These are phyloP conservation scores for Clarias pachynema DNA, from an alignment of 2,797 vertebrate genomes.

Conservation along the genomic window DNA sequence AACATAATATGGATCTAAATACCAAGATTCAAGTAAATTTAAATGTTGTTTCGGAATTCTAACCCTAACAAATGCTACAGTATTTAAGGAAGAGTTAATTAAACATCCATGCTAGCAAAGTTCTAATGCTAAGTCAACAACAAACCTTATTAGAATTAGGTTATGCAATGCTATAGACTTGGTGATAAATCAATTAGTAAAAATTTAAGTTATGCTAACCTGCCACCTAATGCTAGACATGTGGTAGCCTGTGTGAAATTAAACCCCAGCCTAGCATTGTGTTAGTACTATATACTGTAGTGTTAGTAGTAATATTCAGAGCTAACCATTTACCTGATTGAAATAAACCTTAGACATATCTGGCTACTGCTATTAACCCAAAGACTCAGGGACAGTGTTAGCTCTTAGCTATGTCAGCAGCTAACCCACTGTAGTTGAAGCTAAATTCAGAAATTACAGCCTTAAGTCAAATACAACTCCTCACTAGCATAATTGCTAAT, in stretches of 20 bases:
- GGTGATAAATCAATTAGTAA: not conserved
- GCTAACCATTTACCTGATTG: not conserved
- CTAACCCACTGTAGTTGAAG: not conserved
- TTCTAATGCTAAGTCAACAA: not conserved
- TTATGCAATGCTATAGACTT: not conserved
- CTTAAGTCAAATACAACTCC: conserved; percentile 11
- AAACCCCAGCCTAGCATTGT: not conserved
- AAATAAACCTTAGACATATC: not conserved
- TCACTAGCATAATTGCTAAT: conserved; percentile 35
- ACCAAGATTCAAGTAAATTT: not conserved
- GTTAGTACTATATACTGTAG: not conserved
- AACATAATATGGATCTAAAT: not conserved
- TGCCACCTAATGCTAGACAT: not conserved
- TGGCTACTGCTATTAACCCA: not conserved
- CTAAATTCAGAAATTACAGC: conserved; percentile 17
- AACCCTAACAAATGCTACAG: not conserved
- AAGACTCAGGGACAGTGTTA: not conserved
- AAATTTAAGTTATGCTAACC: not conserved
- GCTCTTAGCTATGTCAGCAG: not conserved
- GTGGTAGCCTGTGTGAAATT: not conserved
- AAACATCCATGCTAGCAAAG: not conserved
- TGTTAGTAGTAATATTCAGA: not conserved
- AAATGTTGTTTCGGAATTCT: not conserved
- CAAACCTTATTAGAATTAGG: not conserved
- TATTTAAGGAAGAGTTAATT: not conserved